Evolutionary conservation across 2,888 invertebrate genomes (phyloP), one percentile per base, ranked within the genome.

Genomic region (Scaptodrosophila latifasciaeformis): DNA sequence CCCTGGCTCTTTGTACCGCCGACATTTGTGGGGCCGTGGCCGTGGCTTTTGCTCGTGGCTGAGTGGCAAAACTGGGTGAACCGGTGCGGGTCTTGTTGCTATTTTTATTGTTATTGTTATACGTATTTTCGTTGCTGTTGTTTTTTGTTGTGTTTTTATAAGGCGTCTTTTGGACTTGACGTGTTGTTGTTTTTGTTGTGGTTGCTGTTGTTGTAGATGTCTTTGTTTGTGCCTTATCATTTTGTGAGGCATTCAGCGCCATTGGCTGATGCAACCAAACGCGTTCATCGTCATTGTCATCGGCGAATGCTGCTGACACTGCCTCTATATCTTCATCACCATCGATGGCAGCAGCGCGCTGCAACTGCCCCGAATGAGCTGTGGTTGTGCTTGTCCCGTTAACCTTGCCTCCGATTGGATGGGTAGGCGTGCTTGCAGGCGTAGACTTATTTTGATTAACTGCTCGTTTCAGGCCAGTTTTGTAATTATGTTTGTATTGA

Each of bases 1-100:
- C 82, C 54, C 67, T 74, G 48, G 84, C 82, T 53, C 67, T 74
- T 56, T 68, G 70, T 6, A 46, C 7, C 13, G 46, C 49, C 18
- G 54, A 40, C 62, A 60, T 54, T 55, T 60, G 59, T 43, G 62
- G 54, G 45, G 51, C 30, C 52, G 60, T 65, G 24, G 46, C 54
- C 49, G 51, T 49, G 46, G 53, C 34, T 63, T 51, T 55, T 55
- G 50, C 30, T 51, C 5, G 50, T 19, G 49, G 49, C 30, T 62
- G 46, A 49, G 43, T 27, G 45, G 37, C 27, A 12, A 21, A 18
- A 34, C 10, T 39, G 35, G 37, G 18, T 27, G 27, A 42, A 37
- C 10, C 15, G 13, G 63, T 54, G 29, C 53, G 57, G 42, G 56
- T 56, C 35, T 42, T 43, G 50, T 13, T 53, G 40, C 35, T 19